Conservation (phyloP, 2,113 vertebrate genomes). For the Chloropsis cyanopogon region DNA sequence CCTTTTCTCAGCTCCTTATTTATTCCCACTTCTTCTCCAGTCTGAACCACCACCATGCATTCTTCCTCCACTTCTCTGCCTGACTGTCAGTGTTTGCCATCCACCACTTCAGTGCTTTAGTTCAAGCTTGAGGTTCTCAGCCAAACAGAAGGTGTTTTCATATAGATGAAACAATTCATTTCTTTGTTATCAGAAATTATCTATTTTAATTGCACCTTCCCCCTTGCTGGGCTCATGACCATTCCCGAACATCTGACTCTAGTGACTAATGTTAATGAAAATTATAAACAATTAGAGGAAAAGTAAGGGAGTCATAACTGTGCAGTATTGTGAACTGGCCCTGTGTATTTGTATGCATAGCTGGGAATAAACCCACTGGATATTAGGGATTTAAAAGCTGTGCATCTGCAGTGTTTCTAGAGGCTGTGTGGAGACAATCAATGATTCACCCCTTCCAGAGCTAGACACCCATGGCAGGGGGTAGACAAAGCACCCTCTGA, state of each 20-base stretch:
- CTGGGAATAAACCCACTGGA: not conserved
- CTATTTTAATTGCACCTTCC: not conserved
- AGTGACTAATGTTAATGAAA: not conserved
- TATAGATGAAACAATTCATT: not conserved
- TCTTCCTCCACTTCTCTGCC: not conserved
- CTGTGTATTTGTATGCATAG: not conserved
- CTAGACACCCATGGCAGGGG: not conserved
- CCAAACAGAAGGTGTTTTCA: not conserved
- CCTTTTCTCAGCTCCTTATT: not conserved
- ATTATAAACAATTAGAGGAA: not conserved
- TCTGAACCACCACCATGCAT: not conserved
- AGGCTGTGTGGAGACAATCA: not conserved
- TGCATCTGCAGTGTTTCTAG: not conserved
- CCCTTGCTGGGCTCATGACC: not conserved
- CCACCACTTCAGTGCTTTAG: not conserved
- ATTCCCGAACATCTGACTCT: not conserved
- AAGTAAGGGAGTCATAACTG: not conserved
- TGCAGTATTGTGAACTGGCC: not conserved
- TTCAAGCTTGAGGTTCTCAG: not conserved
- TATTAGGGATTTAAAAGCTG: not conserved
- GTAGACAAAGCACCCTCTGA: not conserved
- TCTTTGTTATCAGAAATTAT: not conserved
- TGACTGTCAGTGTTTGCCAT: not conserved
- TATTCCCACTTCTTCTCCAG: not conserved
- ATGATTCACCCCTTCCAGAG: not conserved